phyloP scores from a whole-genome alignment of 2,888 invertebrate species.

The Hirudinaria manillensis region DNA sequence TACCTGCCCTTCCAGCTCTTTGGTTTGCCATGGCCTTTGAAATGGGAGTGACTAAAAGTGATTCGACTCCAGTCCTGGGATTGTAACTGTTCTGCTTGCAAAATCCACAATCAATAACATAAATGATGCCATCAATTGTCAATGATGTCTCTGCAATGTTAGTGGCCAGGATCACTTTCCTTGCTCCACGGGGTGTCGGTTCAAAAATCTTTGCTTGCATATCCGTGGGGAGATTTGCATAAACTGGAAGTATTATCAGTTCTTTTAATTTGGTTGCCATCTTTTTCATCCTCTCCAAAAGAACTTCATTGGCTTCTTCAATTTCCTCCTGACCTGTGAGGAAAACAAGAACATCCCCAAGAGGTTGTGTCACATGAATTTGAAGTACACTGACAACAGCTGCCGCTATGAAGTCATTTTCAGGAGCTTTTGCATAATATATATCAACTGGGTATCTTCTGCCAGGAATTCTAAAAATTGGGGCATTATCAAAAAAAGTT shows the following conservation, averaged over 20 bases:
- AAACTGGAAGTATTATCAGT: constrained; percentile 85
- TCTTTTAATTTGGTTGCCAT: constrained; percentile 89
- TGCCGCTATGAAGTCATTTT: constrained; percentile 96
- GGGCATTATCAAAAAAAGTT: constrained; percentile 94
- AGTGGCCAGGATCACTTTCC: constrained; percentile 89
- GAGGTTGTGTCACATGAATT: constrained; percentile 92
- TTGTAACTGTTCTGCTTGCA: constrained; percentile 97
- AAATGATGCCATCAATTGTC: constrained; percentile 96
- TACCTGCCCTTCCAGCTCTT: constrained; percentile 86
- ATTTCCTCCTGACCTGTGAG: constrained; percentile 70
- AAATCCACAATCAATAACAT: constrained; percentile 99
- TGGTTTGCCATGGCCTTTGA: constrained; percentile 94
- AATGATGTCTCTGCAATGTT: constrained; percentile 98
- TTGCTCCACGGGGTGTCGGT: constrained; percentile 88
- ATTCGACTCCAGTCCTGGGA: constrained; percentile 96
- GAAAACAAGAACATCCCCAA: constrained; percentile 92
- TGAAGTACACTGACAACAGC: constrained; percentile 94
- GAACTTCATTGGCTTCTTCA: constrained; percentile 57
- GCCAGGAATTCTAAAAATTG: constrained; percentile 95
- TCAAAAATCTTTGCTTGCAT: constrained; percentile 99
- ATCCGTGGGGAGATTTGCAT: constrained; percentile 95
- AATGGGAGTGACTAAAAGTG: constrained; percentile 93
- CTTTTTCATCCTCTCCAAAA: constrained; percentile 75
- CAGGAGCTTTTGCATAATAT: constrained; percentile 97
- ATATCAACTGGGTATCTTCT: constrained; percentile 93